Percentiles rank a stretch among this genome's conserved stretches.
Conservation (phyloP, 2,113 vertebrate species). For the Alligator mississippiensis region DNA sequence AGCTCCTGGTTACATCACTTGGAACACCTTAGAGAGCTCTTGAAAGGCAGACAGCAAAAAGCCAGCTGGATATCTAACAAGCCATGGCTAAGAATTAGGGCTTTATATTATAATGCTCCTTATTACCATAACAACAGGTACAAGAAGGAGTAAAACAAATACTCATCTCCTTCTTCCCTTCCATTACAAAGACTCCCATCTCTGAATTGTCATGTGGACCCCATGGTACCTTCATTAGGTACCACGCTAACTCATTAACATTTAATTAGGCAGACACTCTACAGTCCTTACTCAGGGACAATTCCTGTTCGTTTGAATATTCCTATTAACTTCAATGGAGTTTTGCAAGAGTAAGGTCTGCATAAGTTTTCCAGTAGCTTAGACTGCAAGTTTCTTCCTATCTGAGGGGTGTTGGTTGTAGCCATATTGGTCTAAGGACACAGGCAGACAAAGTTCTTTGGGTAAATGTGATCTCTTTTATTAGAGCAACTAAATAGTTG, state of each 20-base stretch:
- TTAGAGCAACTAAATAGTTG: too few relatives aligned
- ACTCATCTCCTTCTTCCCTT: neutral
- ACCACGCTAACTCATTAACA: slow-evolving; percentile 29
- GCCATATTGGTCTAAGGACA: too few relatives aligned
- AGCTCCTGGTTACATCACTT: neutral
- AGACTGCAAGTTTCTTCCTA: neutral
- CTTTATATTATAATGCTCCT: slow-evolving; percentile 35
- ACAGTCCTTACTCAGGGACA: neutral
- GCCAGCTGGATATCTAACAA: slow-evolving; percentile 32
- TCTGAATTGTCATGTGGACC: slow-evolving; percentile 13
- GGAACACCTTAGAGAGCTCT: slow-evolving; percentile 49
- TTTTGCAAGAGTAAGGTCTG: neutral
- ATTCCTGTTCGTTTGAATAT: slow-evolving; percentile 2
- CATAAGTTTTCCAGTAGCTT: neutral
- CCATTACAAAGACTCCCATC: slow-evolving; percentile 31
- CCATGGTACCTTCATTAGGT: too few relatives aligned
- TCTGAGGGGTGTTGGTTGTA: neutral
- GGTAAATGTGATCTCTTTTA: too few relatives aligned
- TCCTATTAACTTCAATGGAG: neutral
- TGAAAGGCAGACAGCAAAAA: slow-evolving; percentile 52
- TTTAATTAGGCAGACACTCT: slow-evolving; percentile 2
- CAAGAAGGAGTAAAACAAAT: slow-evolving; percentile 49
- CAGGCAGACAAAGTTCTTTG: too few relatives aligned
- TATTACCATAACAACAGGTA: slow-evolving; percentile 30
- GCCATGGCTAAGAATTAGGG: slow-evolving; percentile 15